Base-by-base conservation (phyloP, 2,113 vertebrate genomes). In the Toxotes chatareus region DNA sequence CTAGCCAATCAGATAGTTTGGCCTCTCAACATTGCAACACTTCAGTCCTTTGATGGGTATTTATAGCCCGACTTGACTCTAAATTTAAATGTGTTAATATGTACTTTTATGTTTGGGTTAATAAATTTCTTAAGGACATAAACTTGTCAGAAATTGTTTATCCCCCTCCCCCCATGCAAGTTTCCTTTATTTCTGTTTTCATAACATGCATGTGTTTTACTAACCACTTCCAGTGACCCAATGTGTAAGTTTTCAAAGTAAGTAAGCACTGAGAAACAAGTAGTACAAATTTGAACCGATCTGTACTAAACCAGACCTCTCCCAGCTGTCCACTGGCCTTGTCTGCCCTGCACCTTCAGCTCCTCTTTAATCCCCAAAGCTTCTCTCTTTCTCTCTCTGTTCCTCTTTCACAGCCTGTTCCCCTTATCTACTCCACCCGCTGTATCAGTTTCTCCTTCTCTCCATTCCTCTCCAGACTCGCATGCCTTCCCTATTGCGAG, bases 281-380 rank as follows among this genome's bases (percentile, higher is more conserved):
- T 21, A 34, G 76, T 40, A 64, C 42, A 57, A 36, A 74, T 90
- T 40, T 82, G 44, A 69, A 79, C 36, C 64, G 56, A 65, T 81
- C 51, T 34, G 59, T 64, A 70, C 59, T 64, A 69, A 82, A 61
- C 59, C 38, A 38, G 76, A 73, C 84, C 68, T 79, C 56, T 23
- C 65, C 84, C 85, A 89, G 88, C 87, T 92, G 85, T 84, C 75
- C 27, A 32, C 46, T 78, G 85, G 88, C 87, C 82, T 85, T 27
- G 47, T 76, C 69, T 81, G 84, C 77, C 87, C 80, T 90, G 65
- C 80, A 88, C 81, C 86, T 82, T 86, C 70, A 78, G 62, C 86
- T 81, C 68, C 77, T 47, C 56, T 78, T 73, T 91, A 89, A 85
- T 91, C 84, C 75, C 74, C 64, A 85, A 90, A 88, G 84, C 86